phyloP scores from a whole-genome alignment of 2,113 vertebrate species.

The Eulemur rufifrons region DNA sequence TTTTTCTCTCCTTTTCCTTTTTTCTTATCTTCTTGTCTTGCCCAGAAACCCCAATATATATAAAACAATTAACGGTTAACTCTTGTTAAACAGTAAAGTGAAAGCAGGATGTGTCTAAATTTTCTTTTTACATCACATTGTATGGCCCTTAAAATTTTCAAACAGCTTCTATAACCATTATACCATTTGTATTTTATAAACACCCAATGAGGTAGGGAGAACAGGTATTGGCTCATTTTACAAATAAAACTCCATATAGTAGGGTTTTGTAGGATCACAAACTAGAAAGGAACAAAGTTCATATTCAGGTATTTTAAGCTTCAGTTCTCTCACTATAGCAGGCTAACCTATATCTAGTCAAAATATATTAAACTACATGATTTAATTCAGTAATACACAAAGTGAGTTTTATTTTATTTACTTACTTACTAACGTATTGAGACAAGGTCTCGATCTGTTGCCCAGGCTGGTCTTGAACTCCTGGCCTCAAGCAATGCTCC shows the following conservation, averaged over 20 bases:
- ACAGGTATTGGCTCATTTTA: not conserved
- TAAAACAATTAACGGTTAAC: not conserved
- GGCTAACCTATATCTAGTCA: not conserved
- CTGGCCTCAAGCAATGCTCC: no score
- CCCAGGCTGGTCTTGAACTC: no score
- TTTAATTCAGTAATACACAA: not conserved
- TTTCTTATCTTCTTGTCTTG: not conserved
- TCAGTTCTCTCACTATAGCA: not conserved
- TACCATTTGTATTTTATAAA: not conserved
- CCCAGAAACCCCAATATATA: not conserved
- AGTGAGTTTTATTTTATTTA: not conserved
- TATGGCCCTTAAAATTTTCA: not conserved
- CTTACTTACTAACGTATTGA: no score
- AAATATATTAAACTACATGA: not conserved
- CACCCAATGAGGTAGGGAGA: not conserved
- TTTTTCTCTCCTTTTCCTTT: not conserved
- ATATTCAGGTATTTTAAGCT: not conserved
- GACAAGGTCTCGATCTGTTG: no score
- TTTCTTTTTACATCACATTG: not conserved
- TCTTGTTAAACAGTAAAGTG: not conserved
- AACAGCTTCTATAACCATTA: not conserved
- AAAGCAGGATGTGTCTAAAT: not conserved
- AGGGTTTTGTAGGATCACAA: not conserved
- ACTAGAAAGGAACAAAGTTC: constrained; percentile 19
- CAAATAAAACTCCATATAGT: not conserved